A percentile compares a stretch with the other conserved stretches of the same genome.
Conservation (phyloP, 2,888 invertebrate genomes). For the Furcula furcula region DNA sequence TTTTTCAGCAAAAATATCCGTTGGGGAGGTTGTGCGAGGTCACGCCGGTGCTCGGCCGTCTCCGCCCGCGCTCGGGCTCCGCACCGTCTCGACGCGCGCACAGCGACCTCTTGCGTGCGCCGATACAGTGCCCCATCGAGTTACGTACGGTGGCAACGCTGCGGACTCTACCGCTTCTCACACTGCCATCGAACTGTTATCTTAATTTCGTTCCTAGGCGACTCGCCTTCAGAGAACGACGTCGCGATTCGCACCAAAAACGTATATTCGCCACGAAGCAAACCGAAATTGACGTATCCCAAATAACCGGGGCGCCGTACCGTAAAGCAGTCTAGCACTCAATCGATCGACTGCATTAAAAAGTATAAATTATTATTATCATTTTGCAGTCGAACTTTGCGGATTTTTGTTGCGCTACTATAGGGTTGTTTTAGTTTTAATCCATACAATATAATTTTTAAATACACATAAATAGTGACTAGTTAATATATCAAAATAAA, state of each 20-base stretch:
- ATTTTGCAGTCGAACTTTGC: constrained; percentile 61
- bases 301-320: constrained; percentile 49
- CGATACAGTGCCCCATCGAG: constrained; percentile 59
- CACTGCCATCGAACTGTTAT: constrained; percentile 76
- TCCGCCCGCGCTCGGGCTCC: constrained; percentile 51
- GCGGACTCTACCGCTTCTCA: constrained; percentile 69
- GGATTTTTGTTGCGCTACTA: constrained; percentile 65
- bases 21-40: constrained; percentile 74
- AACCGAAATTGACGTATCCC: constrained; percentile 32
- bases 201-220: constrained; percentile 66
- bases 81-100: constrained; percentile 62
- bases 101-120: constrained; percentile 71
- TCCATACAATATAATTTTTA: constrained; percentile 44
- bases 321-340: constrained; percentile 61
- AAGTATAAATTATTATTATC: constrained; percentile 70
- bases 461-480: constrained; percentile 41
- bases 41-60: constrained; percentile 66
- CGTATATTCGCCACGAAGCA: constrained; percentile 37
- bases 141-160: constrained; percentile 70
- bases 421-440: constrained; percentile 45
- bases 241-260: constrained; percentile 51
- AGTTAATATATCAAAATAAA: constrained; percentile 32
- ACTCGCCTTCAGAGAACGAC: constrained; percentile 55
- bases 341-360: constrained; percentile 79
- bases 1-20: constrained; percentile 67